These are phyloP conservation scores for Numenius arquata DNA, from an alignment of 2,113 vertebrate genomes.

Conservation along the genomic window DNA sequence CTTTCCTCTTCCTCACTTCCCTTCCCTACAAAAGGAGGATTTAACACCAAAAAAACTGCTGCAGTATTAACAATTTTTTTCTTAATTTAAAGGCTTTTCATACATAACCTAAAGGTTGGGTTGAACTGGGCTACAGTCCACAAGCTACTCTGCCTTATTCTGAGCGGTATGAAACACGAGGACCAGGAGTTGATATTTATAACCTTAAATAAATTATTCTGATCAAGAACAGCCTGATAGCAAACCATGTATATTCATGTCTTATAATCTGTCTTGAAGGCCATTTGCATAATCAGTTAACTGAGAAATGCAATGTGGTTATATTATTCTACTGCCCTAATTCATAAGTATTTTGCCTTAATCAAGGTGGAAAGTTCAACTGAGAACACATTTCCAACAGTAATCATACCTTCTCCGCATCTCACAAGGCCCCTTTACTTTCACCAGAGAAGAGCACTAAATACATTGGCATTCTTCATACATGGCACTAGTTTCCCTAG, in stretches of 20 bases:
- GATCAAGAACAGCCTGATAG: background rate
- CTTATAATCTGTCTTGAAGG: background rate
- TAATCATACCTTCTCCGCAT: background rate
- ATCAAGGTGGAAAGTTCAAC: background rate
- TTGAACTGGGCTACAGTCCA: background rate
- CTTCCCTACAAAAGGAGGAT: background rate
- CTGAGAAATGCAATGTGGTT: background rate
- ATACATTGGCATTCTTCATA: background rate
- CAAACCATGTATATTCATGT: background rate
- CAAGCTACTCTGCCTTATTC: background rate
- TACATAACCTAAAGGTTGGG: background rate
- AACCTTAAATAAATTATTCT: background rate
- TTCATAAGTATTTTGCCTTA: background rate
- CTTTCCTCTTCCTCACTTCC: background rate
- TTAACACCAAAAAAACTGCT: background rate
- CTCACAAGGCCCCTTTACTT: background rate
- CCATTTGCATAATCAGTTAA: background rate
- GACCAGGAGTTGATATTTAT: background rate
- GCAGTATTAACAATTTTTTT: background rate
- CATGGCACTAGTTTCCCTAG: background rate
- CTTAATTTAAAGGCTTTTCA: background rate
- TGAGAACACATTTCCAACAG: background rate
- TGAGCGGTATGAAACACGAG: background rate
- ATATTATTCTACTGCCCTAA: background rate
- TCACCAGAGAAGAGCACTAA: background rate